Percentiles rank a stretch among this genome's conserved stretches.
Conservation (phyloP, 2,888 invertebrate genomes). For the Acanthoscelides obtectus region DNA sequence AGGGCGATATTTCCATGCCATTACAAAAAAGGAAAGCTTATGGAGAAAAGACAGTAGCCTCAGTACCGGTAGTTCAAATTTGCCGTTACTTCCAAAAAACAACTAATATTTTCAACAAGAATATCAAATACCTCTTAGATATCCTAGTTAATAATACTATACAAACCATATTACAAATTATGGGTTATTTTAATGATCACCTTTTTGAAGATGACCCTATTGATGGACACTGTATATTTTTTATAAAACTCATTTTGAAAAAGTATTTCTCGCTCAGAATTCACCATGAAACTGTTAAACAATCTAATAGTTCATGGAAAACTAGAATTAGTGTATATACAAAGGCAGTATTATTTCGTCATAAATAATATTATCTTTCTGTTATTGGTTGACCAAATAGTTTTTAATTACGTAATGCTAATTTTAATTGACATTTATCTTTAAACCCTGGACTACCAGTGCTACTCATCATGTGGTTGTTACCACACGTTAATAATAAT, state of each 20-base stretch:
- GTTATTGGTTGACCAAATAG: too few relatives aligned
- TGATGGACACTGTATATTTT: background rate
- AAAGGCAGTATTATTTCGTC: background rate
- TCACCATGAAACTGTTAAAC: background rate
- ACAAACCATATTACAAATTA: conserved; percentile 5
- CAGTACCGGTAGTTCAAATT: conserved; percentile 9
- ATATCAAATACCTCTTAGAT: background rate
- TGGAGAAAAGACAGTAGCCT: conserved; percentile 11
- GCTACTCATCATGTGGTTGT: too few relatives aligned
- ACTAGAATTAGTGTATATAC: background rate
- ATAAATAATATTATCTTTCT: too few relatives aligned
- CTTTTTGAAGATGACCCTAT: background rate
- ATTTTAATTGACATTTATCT: too few relatives aligned
- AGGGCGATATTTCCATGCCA: conserved; percentile 7
- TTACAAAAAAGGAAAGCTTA: conserved; percentile 12
- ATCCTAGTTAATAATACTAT: conserved; percentile 5
- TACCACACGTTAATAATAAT: too few relatives aligned
- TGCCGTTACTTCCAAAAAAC: conserved; percentile 13
- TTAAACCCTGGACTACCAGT: too few relatives aligned
- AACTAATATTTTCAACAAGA: conserved; percentile 13
- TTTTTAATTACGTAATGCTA: too few relatives aligned
- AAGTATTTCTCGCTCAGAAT: conserved; percentile 2
- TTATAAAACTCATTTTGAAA: conserved; percentile 1
- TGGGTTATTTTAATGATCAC: conserved; percentile 1
- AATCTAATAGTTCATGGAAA: background rate